Base-by-base conservation (phyloP, 2,888 invertebrate species). In the Aphidoletes aphidimyza region DNA sequence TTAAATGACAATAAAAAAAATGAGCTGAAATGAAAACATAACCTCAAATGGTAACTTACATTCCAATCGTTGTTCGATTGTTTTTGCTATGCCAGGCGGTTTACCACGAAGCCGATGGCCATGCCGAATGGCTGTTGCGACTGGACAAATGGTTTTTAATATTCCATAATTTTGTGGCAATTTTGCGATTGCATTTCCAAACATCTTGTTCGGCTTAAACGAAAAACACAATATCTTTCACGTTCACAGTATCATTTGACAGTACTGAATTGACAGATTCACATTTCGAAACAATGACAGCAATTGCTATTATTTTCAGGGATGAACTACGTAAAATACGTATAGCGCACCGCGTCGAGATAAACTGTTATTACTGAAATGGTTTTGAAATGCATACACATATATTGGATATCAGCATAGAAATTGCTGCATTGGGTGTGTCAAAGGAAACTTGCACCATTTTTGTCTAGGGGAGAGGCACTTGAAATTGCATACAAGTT, bases 91-190 rank as follows among this genome's bases (percentile, higher is more conserved):
- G 54, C 92, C 93, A 5, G 95, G 95, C 14, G 94, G 91, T 89
- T 93, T 94, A 85, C 96, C 96, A 88, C 94, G 91, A 59, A 94
- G 86, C 86, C 91, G 91, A 88, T 95, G 95, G 0, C 93, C 92
- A 78, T 88, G 86, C 0, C 90, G 47, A 47, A 36, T 8, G 14
- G 17, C 22, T 30, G 26, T 26, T 14, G n/a, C 36, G 0, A n/a
- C 37, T 30, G 81, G 81, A 37, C 22, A 37, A 19, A 81, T 0
- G 1, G 8, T 22, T 81, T 37, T 81, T 11, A 81, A 37, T 5
- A 81, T 37, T 0, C 81, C 81, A 81, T 22, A 81, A 37, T 81
- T 37, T 1, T 81, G 37, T 22, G 81, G 81, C 2, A 81, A n/a
- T 81, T 81, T 81, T 1, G 37, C 36, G n/a, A 81, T 22, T 81